Percentiles rank a stretch among this genome's conserved stretches.
These are phyloP conservation scores for Salarias fasciatus DNA, from an alignment of 2,797 vertebrate species.

Conservation along the genomic window DNA sequence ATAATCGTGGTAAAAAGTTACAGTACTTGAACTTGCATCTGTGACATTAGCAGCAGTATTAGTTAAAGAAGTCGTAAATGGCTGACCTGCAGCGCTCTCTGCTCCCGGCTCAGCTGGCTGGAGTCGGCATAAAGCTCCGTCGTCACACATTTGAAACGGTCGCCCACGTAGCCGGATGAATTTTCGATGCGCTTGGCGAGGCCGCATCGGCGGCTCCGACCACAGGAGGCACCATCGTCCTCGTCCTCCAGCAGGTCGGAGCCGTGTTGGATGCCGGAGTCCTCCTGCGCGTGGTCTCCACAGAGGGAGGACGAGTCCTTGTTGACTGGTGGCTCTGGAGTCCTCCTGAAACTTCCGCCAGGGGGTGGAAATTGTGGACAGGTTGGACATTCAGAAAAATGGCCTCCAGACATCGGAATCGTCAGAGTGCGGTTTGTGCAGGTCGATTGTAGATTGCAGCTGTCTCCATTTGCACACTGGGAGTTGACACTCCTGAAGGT, in stretches of 20 bases:
- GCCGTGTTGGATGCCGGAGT: slow-evolving; percentile 65
- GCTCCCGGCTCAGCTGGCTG: slow-evolving; percentile 92
- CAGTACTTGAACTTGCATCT: too few species aligned
- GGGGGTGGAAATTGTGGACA: slow-evolving; percentile 11
- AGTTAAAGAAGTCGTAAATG: too few species aligned
- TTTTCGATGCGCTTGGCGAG: slow-evolving; percentile 91
- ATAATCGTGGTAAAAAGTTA: too few species aligned
- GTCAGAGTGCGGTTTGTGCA: slow-evolving; percentile 7
- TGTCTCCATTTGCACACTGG: too few species aligned
- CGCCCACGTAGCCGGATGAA: slow-evolving; percentile 90
- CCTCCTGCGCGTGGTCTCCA: slow-evolving; percentile 78
- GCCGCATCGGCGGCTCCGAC: slow-evolving; percentile 86
- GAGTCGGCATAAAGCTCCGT: slow-evolving; percentile 90
- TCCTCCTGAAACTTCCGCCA: not conserved
- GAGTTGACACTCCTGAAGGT: slow-evolving; percentile 1
- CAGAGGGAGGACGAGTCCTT: not conserved
- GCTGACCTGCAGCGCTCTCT: slow-evolving; percentile 91
- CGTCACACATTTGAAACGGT: slow-evolving; percentile 91
- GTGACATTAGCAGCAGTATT: too few species aligned
- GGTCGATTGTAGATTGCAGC: not conserved
- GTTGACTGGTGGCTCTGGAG: not conserved
- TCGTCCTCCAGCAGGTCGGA: slow-evolving; percentile 69
- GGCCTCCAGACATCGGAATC: slow-evolving; percentile 5
- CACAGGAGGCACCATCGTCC: slow-evolving; percentile 64
- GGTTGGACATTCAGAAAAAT: slow-evolving; percentile 1